Evolutionary conservation across 2,888 invertebrate species (phyloP), one percentile per base, ranked within the genome.

Genomic region (Melinopterus prodromus): DNA sequence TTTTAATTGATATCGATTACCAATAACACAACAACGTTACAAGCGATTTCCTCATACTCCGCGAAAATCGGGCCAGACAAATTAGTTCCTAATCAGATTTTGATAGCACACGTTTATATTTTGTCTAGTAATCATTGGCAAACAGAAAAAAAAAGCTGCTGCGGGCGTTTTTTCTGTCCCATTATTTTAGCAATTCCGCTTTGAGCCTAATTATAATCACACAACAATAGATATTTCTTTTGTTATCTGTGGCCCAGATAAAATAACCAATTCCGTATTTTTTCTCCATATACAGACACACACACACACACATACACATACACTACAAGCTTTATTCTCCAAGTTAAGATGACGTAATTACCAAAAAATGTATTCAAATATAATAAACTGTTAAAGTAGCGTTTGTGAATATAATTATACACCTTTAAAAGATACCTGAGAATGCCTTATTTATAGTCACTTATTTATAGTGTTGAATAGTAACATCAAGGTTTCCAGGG

Each of bases 161-260:
- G 9, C 53, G 53, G 53, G 53, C 7, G 53, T 4, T 53, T 53
- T 53, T 53, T 53, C 53, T 53, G 53, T 53, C 53, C 53, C 53
- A 53, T 53, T 53, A 53, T 53, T 53, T 53, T 53, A 53, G 53
- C 53, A 53, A 53, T 53, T 53, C 53, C 53, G 53, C 7, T 12
- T 1, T 53, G 53, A 12, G 53, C 7, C 53, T 53, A 53, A 53
- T 53, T 53, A 53, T 53, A 53, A 53, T 53, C 53, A 53, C 12
- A 53, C 53, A 53, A 53, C 53, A 53, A 53, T 53, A 53, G 53
- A 53, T 53, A 53, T 53, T 53, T 53, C 53, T 53, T 53, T 53
- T 53, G 53, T 53, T 53, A 53, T 53, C 53, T 53, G 7, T 53
- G 53, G 1, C 53, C 53, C 12, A 53, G 53, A 53, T 53, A 53